Evolutionary conservation across 53 echinoderm and acorn worm species (phyloP), one percentile per base, ranked within the genome.

Genomic region (Luidia sarsii): DNA sequence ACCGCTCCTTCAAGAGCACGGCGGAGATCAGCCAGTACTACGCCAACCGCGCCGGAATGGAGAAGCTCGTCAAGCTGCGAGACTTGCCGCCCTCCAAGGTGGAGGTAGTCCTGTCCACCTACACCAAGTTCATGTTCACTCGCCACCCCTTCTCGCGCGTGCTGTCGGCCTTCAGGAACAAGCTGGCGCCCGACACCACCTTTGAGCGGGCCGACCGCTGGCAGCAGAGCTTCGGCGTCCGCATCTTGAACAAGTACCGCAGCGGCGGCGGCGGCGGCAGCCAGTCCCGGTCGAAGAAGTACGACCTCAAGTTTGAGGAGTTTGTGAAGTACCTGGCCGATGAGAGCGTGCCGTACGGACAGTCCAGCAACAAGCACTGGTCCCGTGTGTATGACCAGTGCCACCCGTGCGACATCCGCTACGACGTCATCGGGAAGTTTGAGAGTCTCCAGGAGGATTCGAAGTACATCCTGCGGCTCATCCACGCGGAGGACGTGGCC

Each of bases 381-480:
- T 31, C 57, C 6, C 71, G 72, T 13, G 66, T 88, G 16, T 69
- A 81, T 34, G 39, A 73, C 9, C 67, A 69, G 37, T 92, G 92
- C 48, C 60, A 73, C 14, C 88, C 92, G 1, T 92, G 92, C 16
- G 59, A 80, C 53, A 77, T 92, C 15, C 34, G 85, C 34, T 92
- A 92, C 69, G 92, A 92, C 48, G 60, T 92, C 43, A 92, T 92
- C 20, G 92, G 92, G 7, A 92, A 88, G 68, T 84, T 92, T 25
- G 92, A 92, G 34, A 88, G 88, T 4, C 18, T 92, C 15, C 37
- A 43, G 1, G 60, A 80, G 2, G 92, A 92, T 61, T 63, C 79
- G 15, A 56, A 85, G 35, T 92, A 85, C 65, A 92, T 92, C 20
- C 45, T 92, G 41, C 67, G 39, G 15, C 43, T 73, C n/a, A 85